Evolutionary conservation across 2,113 vertebrate species (phyloP), one percentile per base, ranked within the genome.

Genomic region (Phycodurus eques): DNA sequence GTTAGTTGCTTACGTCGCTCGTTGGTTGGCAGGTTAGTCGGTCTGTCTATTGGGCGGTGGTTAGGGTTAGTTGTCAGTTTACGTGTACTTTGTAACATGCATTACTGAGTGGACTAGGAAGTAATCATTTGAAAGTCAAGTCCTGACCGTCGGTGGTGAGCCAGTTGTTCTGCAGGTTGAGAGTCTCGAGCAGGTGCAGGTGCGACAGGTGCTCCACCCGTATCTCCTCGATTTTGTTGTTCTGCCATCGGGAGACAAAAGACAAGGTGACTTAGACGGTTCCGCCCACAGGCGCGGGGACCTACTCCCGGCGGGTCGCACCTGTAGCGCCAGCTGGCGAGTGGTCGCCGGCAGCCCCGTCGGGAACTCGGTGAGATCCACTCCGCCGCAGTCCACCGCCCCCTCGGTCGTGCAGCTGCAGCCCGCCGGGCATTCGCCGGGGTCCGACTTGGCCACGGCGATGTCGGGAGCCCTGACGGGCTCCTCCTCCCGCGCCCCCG

Each of bases 81-180:
- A 35, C 17, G 0, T 43, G 1, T 63, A 43, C 35, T 43, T 17
- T 39, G 35, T 20, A 19, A 63, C 19, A 2, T 4, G n/a, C 20
- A 56, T 10, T 56, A 22, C 53, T 56, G 53, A 7, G 56, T 31
- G 56, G n/a, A 59, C 15, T 1, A 31, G 56, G 22, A 59, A 31
- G 27, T 27, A 12, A 10, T 27, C 54, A 12, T 22, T 22, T 57
- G 11, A 59, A 2, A 33, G 14, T 33, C 33, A 33, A 61, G 14
- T 61, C 59, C 59, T 86, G 87, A 99, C 97, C 98, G 78, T 95
- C 91, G 31, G 96, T 95, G 13, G 94, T 98, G 65, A 99, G 94
- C 57, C 94, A 94, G 87, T 99, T 99, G 91, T 98, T 99, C 82
- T 99, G 98, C 65, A 99, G 92, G 90, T 99, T 99, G 69, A 99